phyloP scores from a whole-genome alignment of 1,140 invertebrate species.

The Zaprionus davidi region DNA sequence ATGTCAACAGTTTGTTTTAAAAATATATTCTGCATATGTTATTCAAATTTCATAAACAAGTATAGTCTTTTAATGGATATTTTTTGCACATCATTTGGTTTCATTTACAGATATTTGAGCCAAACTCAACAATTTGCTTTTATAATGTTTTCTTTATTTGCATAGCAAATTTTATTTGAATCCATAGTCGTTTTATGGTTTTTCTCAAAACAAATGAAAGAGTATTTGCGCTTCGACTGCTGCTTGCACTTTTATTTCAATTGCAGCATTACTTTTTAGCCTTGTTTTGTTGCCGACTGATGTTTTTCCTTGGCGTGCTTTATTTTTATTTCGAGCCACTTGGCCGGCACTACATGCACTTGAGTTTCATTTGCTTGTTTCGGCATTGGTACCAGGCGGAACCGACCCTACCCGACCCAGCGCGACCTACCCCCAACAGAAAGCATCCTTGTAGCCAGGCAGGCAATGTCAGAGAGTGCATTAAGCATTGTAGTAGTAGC shows the following conservation, averaged over 20 bases:
- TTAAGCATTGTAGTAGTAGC: constrained; percentile 67
- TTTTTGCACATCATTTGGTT: not conserved
- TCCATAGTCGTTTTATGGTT: not conserved
- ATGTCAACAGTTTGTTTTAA: not conserved
- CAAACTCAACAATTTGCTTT: not conserved
- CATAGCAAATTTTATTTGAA: not conserved
- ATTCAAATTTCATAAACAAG: too few relatives aligned
- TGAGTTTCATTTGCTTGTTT: constrained; percentile 81
- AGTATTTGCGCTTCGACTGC: not conserved
- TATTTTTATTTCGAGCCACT: constrained; percentile 58
- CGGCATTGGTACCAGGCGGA: constrained; percentile 14
- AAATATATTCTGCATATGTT: not conserved
- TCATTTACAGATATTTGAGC: too few relatives aligned
- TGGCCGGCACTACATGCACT: constrained; percentile 77
- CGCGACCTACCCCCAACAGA: not conserved
- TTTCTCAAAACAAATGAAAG: not conserved
- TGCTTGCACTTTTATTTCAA: constrained; percentile 34
- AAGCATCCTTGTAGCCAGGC: constrained; percentile 8
- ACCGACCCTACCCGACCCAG: not conserved
- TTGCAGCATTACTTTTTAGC: constrained; percentile 27
- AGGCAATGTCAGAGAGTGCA: constrained; percentile 75
- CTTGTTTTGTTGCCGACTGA: constrained; percentile 38
- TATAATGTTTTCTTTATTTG: not conserved
- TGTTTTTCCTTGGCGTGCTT: constrained; percentile 30
- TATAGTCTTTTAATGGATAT: not conserved